Evolutionary conservation across 2,888 invertebrate species (phyloP).

Genomic region (Thymelicus acteon): DNA sequence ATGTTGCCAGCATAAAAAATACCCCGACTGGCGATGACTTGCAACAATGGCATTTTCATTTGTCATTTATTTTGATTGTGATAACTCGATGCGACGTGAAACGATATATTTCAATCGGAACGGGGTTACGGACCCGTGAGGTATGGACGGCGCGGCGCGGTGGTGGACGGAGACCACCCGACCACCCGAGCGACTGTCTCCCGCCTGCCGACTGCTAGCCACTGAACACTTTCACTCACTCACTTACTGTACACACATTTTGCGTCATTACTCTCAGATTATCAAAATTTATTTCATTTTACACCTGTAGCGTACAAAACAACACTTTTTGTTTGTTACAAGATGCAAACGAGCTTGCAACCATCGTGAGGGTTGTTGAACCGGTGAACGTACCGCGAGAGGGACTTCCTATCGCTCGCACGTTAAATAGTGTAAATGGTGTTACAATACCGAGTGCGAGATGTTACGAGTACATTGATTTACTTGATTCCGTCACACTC

Average conservation of each 20-base stretch:
- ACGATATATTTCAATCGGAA: constrained; percentile 64
- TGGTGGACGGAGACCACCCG: constrained; percentile 39
- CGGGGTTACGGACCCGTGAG: constrained; percentile 44
- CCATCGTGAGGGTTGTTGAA: no score
- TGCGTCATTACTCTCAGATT: background rate
- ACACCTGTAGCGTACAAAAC: background rate
- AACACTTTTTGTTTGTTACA: no score
- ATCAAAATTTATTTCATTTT: background rate
- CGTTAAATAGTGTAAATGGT: no score
- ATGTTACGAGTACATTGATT: no score
- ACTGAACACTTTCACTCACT: constrained; percentile 18
- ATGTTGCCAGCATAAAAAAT: constrained; percentile 70
- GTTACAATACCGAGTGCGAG: no score
- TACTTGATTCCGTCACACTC: no score
- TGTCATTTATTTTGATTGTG: constrained; percentile 86
- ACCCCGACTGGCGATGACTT: constrained; percentile 73
- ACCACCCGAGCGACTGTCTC: constrained; percentile 41
- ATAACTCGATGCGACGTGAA: constrained; percentile 70
- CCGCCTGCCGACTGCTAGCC: background rate
- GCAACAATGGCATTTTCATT: constrained; percentile 79
- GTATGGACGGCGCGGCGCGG: constrained; percentile 27
- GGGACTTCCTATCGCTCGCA: no score
- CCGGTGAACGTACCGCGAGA: no score
- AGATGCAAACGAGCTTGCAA: no score
- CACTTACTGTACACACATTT: constrained; percentile 2